phyloP scores from a whole-genome alignment of 2,113 vertebrate species.

The Oncorhynchus mykiss region DNA sequence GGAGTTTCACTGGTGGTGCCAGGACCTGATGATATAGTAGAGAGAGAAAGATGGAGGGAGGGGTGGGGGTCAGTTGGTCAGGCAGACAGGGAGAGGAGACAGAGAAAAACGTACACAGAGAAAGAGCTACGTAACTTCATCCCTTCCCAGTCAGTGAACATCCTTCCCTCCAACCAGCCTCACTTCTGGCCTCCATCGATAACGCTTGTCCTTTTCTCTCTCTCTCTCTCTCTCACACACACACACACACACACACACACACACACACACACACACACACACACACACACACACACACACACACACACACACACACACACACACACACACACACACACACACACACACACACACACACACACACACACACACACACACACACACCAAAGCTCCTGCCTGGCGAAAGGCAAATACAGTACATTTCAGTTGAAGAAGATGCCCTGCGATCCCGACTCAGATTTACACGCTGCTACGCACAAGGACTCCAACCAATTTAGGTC shows the following conservation, averaged over 20 bases:
- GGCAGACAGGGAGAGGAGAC: neutral
- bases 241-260: neutral
- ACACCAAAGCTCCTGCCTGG: no score
- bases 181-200: slow-evolving; percentile 16
- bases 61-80: neutral
- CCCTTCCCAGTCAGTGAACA: neutral
- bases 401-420: neutral
- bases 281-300: neutral
- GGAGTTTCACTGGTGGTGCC: slow-evolving; percentile 51
- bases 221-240: no score
- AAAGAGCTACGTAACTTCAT: neutral
- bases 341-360: slow-evolving; percentile 15
- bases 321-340: no score
- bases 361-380: neutral
- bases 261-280: slow-evolving; percentile 14
- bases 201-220: slow-evolving; percentile 39
- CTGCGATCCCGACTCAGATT: neutral
- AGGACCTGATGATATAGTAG: slow-evolving; percentile 26
- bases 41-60: neutral
- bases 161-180: neutral
- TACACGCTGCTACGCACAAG: slow-evolving; percentile 8
- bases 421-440: neutral
- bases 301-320: no score
- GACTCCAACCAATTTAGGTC: no score
- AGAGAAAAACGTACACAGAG: neutral